Evolutionary conservation across 2,797 vertebrate genomes (phyloP).

Genomic region (Melopsittacus undulatus): DNA sequence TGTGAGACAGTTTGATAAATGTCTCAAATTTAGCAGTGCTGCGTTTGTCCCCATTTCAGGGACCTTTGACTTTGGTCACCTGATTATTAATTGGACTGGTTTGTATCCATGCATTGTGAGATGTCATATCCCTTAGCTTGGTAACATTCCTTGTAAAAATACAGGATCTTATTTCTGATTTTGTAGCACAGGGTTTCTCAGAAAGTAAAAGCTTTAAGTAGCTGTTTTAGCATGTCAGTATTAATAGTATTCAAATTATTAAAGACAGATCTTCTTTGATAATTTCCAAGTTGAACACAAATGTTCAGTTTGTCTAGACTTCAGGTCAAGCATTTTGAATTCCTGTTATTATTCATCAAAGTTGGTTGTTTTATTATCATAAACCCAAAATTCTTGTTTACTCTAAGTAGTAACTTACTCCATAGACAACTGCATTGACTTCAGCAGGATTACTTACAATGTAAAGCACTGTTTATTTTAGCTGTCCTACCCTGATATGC

Average conservation of each 20-base stretch:
- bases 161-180: neutral
- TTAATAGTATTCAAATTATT: neutral
- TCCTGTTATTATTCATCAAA: neutral
- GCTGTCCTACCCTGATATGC: neutral
- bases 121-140: neutral
- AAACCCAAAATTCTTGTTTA: neutral
- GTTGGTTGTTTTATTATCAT: neutral
- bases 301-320: neutral
- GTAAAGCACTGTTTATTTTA: neutral
- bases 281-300: neutral
- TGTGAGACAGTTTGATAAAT: constrained; percentile 69
- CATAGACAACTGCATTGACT: neutral
- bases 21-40: constrained; percentile 15
- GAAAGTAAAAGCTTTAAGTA: neutral
- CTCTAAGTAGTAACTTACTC: neutral
- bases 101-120: neutral
- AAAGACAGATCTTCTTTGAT: neutral
- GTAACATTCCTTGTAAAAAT: neutral
- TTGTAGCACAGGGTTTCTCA: neutral
- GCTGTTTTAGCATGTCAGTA: neutral
- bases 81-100: constrained; percentile 38
- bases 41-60: constrained; percentile 11
- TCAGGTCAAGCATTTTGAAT: neutral
- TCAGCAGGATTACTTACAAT: neutral
- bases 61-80: constrained; percentile 21